These are phyloP conservation scores for Scolopax bukidnonensis DNA, from an alignment of 2,797 vertebrate genomes.

Conservation along the genomic window DNA sequence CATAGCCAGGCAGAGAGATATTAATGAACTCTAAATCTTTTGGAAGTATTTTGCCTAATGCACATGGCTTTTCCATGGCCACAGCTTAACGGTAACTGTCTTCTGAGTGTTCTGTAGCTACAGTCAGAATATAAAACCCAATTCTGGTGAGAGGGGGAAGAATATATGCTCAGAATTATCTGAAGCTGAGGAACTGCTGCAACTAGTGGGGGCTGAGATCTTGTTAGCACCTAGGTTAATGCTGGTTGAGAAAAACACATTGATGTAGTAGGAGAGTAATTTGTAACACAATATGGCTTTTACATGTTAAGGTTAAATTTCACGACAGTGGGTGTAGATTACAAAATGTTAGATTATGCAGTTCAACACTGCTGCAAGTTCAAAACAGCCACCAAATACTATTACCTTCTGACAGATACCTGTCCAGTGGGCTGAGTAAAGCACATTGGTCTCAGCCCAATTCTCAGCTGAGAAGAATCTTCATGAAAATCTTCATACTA, in stretches of 20 bases:
- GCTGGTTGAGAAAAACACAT: neutral
- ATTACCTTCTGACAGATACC: neutral
- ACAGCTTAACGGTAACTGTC: neutral
- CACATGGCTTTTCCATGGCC: neutral
- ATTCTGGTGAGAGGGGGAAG: neutral
- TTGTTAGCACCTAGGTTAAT: neutral
- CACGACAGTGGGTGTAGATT: neutral
- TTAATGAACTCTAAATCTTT: neutral
- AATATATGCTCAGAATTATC: fast-evolving
- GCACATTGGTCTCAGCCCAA: neutral
- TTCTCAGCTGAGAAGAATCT: neutral
- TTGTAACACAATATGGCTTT: neutral
- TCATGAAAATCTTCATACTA: neutral
- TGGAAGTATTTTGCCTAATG: neutral
- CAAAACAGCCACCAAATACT: neutral
- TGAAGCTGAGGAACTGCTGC: neutral
- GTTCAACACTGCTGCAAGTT: neutral
- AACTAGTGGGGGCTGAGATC: neutral
- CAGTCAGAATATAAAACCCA: neutral
- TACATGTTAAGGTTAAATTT: neutral
- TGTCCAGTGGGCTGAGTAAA: neutral
- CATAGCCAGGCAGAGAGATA: neutral
- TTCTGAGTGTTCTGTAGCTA: neutral
- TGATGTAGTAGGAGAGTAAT: neutral
- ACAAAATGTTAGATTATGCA: neutral